These are phyloP conservation scores for Adrianichthys oophorus DNA, from an alignment of 2,797 vertebrate genomes.

Conservation along the genomic window DNA sequence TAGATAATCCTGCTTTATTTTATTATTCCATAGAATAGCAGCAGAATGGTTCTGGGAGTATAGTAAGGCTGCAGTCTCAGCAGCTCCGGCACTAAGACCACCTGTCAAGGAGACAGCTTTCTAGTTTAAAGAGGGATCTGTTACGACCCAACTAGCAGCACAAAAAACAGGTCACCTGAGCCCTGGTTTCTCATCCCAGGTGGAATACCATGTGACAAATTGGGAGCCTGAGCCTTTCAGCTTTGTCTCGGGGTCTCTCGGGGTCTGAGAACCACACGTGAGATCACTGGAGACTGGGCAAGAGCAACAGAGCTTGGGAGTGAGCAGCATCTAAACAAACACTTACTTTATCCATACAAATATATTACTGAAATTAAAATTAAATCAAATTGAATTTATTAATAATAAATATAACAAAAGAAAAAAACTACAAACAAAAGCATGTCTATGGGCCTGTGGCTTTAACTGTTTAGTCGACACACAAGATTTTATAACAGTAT, in stretches of 20 bases:
- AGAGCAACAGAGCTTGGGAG: slow-evolving; percentile 23
- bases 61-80: slow-evolving; percentile 33
- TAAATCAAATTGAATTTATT: slow-evolving; percentile 22
- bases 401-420: slow-evolving; percentile 26
- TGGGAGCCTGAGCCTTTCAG: slow-evolving; percentile 39
- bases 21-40: slow-evolving; percentile 21
- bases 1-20: slow-evolving; percentile 13
- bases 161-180: slow-evolving; percentile 79
- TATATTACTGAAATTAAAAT: slow-evolving; percentile 26
- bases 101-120: slow-evolving; percentile 59
- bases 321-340: slow-evolving; percentile 18
- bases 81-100: slow-evolving; percentile 50
- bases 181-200: slow-evolving; percentile 60
- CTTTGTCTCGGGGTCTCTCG: slow-evolving; percentile 54
- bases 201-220: slow-evolving; percentile 63
- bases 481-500: background rate
- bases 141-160: slow-evolving; percentile 67
- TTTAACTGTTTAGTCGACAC: slow-evolving; percentile 33
- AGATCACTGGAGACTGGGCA: slow-evolving; percentile 44
- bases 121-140: slow-evolving; percentile 64
- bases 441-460: slow-evolving; percentile 11
- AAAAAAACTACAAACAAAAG: slow-evolving; percentile 3
- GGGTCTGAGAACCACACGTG: slow-evolving; percentile 55
- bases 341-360: slow-evolving; percentile 17
- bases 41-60: slow-evolving; percentile 30